Evolutionary conservation across 2,113 vertebrate genomes (phyloP).

Genomic region (Kobus ellipsiprymnus): DNA sequence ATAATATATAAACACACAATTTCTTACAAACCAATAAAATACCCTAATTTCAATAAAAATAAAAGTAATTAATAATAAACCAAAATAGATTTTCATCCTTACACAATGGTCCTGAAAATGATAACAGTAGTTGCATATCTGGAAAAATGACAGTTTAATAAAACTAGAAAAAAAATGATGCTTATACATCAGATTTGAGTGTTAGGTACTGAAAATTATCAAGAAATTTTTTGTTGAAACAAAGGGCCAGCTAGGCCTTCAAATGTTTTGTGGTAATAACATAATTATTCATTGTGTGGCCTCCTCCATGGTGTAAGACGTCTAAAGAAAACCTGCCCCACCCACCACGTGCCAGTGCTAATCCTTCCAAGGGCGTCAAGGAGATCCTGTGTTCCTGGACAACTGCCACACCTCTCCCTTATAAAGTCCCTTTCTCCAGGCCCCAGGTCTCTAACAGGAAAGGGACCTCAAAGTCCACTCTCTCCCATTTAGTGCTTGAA

Average conservation of each 20-base stretch:
- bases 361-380: neutral
- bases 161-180: neutral
- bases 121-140: neutral
- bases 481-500: neutral
- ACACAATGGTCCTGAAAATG: neutral
- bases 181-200: neutral
- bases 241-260: neutral
- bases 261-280: neutral
- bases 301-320: neutral
- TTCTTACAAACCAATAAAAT: neutral
- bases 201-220: neutral
- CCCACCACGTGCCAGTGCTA: neutral
- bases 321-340: neutral
- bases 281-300: neutral
- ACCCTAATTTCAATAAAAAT: neutral
- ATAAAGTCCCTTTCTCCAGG: neutral
- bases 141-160: neutral
- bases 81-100: neutral
- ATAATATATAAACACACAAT: neutral
- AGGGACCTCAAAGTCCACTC: neutral
- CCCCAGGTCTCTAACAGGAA: neutral
- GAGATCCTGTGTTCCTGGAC: neutral
- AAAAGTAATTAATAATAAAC: neutral
- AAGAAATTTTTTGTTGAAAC: neutral
- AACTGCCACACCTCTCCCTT: neutral